phyloP scores from a whole-genome alignment of 2,888 invertebrate species.

The Epirrhoe alternata region DNA sequence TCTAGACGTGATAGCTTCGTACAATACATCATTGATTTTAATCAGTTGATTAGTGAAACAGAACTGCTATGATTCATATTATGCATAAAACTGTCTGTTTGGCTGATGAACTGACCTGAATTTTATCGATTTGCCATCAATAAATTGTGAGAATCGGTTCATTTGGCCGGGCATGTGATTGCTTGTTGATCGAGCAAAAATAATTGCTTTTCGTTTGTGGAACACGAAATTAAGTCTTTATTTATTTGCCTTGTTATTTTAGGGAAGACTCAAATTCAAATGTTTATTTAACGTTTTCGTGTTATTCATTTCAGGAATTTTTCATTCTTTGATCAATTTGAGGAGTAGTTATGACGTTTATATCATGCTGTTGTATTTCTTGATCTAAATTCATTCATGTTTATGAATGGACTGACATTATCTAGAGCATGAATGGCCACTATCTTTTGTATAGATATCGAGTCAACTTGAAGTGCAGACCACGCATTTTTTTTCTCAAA shows the following conservation, averaged over 20 bases:
- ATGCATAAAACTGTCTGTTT: conserved; percentile 52
- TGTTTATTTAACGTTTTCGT: not conserved
- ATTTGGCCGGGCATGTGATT: conserved; percentile 13
- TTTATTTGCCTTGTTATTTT: not conserved
- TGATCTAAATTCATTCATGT: conserved; percentile 13
- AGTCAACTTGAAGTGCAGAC: not conserved
- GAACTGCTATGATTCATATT: conserved; percentile 63
- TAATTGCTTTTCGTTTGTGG: conserved; percentile 6
- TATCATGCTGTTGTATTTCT: conserved; percentile 11
- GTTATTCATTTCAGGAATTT: not conserved
- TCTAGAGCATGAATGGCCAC: conserved; percentile 16
- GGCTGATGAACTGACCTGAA: conserved; percentile 54
- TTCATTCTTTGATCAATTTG: not conserved
- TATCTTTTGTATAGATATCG: conserved; percentile 14
- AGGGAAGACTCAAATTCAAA: not conserved
- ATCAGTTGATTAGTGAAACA: conserved; percentile 52
- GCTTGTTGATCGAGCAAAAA: conserved; percentile 9
- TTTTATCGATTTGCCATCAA: conserved; percentile 43
- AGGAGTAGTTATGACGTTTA: not conserved
- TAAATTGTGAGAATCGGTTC: conserved; percentile 9
- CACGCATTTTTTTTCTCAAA: not conserved
- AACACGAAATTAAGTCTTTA: not conserved
- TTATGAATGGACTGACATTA: conserved; percentile 22
- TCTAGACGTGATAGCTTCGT: too few species aligned
- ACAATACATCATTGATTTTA: conserved; percentile 6